Conservation (phyloP, 2,888 invertebrate genomes). For the Oxyteleia sp. region DNA sequence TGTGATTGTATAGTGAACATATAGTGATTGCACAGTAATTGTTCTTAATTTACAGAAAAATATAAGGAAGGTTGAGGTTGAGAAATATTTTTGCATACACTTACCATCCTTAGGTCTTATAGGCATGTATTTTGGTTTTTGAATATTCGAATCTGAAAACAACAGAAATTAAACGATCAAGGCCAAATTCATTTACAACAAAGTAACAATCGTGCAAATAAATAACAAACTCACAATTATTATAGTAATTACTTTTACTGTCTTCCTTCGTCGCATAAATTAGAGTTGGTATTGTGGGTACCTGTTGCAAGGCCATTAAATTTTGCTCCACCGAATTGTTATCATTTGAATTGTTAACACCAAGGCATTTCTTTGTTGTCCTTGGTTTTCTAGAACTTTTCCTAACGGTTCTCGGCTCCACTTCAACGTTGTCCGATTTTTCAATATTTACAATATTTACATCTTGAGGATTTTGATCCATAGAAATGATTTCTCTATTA, state of each 20-base stretch:
- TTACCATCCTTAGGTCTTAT: slow-evolving; percentile 16
- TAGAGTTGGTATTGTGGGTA: slow-evolving; percentile 46
- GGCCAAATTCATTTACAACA: too few species aligned
- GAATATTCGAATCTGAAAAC: neutral
- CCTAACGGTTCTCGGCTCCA: neutral
- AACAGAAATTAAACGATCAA: neutral
- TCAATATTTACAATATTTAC: neutral
- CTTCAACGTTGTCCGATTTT: neutral
- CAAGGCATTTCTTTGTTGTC: slow-evolving; percentile 1
- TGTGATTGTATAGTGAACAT: too few species aligned
- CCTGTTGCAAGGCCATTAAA: neutral
- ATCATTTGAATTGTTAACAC: slow-evolving; percentile 10
- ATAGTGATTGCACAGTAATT: too few species aligned
- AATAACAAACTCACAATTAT: slow-evolving; percentile 31
- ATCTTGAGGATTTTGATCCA: neutral
- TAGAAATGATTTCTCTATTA: neutral
- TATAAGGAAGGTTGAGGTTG: too few species aligned
- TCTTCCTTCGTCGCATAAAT: slow-evolving; percentile 50
- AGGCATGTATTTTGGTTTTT: slow-evolving; percentile 14
- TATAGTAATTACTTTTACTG: slow-evolving; percentile 20
- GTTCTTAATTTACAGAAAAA: too few species aligned
- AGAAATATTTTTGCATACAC: too few species aligned
- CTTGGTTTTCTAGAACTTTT: slow-evolving; percentile 7
- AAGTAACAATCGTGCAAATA: neutral
- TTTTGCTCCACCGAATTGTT: slow-evolving; percentile 27